Conservation (phyloP, 2,888 invertebrate species). For the Drosophila macrospina region DNA sequence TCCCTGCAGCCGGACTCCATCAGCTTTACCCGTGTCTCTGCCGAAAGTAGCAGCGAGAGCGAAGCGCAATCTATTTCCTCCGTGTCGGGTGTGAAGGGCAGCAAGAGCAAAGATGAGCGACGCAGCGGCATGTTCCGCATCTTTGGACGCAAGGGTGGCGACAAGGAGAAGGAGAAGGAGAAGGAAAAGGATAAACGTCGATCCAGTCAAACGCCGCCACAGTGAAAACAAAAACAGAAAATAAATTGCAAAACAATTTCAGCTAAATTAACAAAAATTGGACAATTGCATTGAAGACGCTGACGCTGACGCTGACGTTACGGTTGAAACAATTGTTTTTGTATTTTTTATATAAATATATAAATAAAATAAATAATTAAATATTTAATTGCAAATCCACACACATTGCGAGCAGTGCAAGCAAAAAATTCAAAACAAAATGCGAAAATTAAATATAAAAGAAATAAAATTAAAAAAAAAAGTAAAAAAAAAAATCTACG, state of each 20-base stretch:
- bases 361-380: slow-evolving; percentile 46
- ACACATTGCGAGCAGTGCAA: slow-evolving; percentile 48
- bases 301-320: slow-evolving; percentile 14
- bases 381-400: slow-evolving; percentile 61
- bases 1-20: slow-evolving; percentile 83
- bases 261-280: slow-evolving; percentile 33
- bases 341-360: slow-evolving; percentile 71
- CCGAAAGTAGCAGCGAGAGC: slow-evolving; percentile 86
- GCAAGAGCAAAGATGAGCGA: slow-evolving; percentile 84
- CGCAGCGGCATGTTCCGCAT: slow-evolving; percentile 85
- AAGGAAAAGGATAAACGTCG: slow-evolving; percentile 83
- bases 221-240: slow-evolving; percentile 50
- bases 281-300: slow-evolving; percentile 41
- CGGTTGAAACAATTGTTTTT: slow-evolving; percentile 62
- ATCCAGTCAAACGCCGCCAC: slow-evolving; percentile 83
- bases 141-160: slow-evolving; percentile 84
- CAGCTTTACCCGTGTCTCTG: slow-evolving; percentile 82
- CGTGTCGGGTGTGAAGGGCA: slow-evolving; percentile 83
- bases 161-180: slow-evolving; percentile 80
- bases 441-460: neutral
- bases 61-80: slow-evolving; percentile 85
- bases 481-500: slow-evolving; percentile 9
- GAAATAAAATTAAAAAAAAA: neutral
- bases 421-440: slow-evolving; percentile 43
- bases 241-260: slow-evolving; percentile 18